Percentiles rank a stretch among this genome's conserved stretches.
Evolutionary conservation across 92 coral and sea anemone genomes (phyloP).

Genomic region (Paramuricea clavata): DNA sequence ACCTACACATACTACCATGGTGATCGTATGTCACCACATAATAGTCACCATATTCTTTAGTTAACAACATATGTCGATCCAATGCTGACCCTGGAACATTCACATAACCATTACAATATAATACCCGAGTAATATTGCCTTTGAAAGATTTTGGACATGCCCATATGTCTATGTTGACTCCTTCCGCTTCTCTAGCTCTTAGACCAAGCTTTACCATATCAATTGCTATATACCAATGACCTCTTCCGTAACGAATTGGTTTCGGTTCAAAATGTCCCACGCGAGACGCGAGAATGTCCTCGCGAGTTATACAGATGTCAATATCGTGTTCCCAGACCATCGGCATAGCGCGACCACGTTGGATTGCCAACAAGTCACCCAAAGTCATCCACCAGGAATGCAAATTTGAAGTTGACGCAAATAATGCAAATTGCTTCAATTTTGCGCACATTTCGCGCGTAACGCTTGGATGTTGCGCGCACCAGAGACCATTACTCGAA

Average conservation of each 20-base stretch:
- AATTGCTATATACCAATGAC: conserved; percentile 57
- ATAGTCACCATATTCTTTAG: conserved; percentile 47
- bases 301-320: conserved; percentile 62
- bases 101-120: conserved; percentile 62
- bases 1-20: conserved; percentile 60
- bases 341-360: too few relatives aligned
- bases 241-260: conserved; percentile 13
- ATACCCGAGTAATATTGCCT: conserved; percentile 42
- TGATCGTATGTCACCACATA: conserved; percentile 45
- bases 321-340: too few relatives aligned
- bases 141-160: conserved; percentile 15
- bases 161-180: too few relatives aligned
- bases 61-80: conserved; percentile 39
- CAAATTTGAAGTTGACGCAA: conserved; percentile 42
- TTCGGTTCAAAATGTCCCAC: conserved; percentile 38
- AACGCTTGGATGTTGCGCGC: too few relatives aligned
- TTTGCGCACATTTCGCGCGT: too few relatives aligned
- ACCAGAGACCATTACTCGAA: too few relatives aligned
- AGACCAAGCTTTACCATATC: conserved; percentile 56
- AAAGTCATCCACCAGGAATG: conserved; percentile 63
- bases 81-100: conserved; percentile 40
- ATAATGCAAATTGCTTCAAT: too few relatives aligned
- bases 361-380: too few relatives aligned
- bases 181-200: too few relatives aligned
- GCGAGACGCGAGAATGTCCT: conserved; percentile 49